Evolutionary conservation across 2,888 invertebrate species (phyloP).

Genomic region (Microchrysa polita): DNA sequence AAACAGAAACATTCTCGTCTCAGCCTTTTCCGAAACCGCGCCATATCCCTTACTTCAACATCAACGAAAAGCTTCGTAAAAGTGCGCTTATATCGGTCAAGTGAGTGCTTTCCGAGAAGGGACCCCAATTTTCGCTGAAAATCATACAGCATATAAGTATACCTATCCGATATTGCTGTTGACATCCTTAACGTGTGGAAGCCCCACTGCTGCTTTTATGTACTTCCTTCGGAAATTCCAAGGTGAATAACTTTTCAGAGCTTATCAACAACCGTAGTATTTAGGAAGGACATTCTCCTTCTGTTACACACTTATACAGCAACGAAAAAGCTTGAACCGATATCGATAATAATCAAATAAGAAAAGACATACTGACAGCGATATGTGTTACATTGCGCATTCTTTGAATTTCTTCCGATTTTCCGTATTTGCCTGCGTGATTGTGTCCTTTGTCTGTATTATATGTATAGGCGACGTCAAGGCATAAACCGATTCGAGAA

Average conservation of each 20-base stretch:
- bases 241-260: constrained; percentile 27
- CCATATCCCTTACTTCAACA: not conserved
- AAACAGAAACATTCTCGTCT: not conserved
- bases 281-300: not conserved
- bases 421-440: not conserved
- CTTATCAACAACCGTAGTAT: not conserved
- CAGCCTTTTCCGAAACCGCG: not conserved
- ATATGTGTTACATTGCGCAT: constrained; percentile 4
- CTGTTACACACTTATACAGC: not conserved
- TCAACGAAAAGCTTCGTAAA: not conserved
- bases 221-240: constrained; percentile 21
- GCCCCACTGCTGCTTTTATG: too few relatives aligned
- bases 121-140: not conserved
- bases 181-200: not conserved
- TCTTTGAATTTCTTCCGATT: not conserved
- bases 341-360: not conserved
- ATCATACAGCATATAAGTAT: too few relatives aligned
- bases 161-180: not conserved
- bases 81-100: not conserved
- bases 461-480: not conserved
- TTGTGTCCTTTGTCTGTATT: not conserved
- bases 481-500: constrained; percentile 1
- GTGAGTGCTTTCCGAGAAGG: not conserved
- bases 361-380: not conserved
- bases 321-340: too few relatives aligned